Base-by-base conservation (phyloP, 2,113 vertebrate genomes). In the Microtus ochrogaster region DNA sequence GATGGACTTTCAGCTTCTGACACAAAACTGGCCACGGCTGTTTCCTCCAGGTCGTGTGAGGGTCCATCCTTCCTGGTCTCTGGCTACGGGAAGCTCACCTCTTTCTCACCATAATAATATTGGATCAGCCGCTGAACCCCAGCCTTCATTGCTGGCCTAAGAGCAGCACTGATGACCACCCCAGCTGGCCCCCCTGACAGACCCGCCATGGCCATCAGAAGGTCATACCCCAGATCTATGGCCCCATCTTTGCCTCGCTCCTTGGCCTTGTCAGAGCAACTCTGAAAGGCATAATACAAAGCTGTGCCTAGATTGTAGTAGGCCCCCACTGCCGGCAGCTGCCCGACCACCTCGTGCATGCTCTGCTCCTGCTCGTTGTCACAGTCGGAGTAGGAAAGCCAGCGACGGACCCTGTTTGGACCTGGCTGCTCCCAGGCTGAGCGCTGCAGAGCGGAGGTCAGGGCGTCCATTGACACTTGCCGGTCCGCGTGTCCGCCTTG, bases 291-390 rank as follows among this genome's bases (percentile, higher is more conserved):
- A 0, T 99, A 99, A 94, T 99, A 99, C 73, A 99, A 65, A 41
- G 99, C 99, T 14, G 99, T 99, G 86, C 99, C 99, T 3, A 99
- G 95, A 97, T 98, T 99, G 97, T 99, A 99, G 95, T 98, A 99
- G 9, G 98, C 98, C 97, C 98, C 99, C 91, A 99, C 98, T 0
- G 65, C 98, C 0, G 99, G 99, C 68, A 99, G 98, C 98, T 98
- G 99, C 61, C 96, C 97, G 95, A 99, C 61, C 30, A 99, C 97
- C 0, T 9, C 82, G 89, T 99, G 98, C 0, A 99, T 98, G 0
- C 74, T 81, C 89, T 97, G 82, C 84, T 99, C 99, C 0, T 83
- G 97, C 16, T 98, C 92, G 2, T 98, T 98, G 13, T 95, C 87
- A 66, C 99, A 99, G 39, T 93, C 65, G 2, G 84, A 73, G 13